Evolutionary conservation across 2,888 invertebrate genomes (phyloP).

Genomic region (Cantharis nigra): DNA sequence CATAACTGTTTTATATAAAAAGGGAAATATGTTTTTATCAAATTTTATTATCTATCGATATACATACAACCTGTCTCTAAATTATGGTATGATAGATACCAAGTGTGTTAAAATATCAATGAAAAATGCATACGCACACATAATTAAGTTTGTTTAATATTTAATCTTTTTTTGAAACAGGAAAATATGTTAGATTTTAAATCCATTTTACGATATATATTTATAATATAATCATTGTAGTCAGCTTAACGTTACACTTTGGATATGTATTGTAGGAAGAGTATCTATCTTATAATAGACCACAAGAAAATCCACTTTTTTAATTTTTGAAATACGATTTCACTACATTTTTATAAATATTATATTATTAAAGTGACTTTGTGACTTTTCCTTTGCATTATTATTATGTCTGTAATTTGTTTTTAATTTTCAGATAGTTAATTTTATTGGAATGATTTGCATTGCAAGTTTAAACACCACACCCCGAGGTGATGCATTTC

Average conservation of each 20-base stretch:
- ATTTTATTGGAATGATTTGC: slow-evolving; percentile 37
- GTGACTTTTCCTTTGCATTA: no score
- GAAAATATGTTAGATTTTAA: no score
- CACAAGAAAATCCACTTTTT: no score
- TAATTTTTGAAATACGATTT: no score
- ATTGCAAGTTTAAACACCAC: slow-evolving; percentile 6
- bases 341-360: no score
- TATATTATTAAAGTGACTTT: no score
- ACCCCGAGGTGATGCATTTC: slow-evolving; percentile 35
- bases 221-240: no score
- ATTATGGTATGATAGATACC: not conserved
- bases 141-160: not conserved
- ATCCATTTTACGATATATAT: no score
- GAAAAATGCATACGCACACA: not conserved
- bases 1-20: not conserved
- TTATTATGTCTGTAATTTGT: not conserved
- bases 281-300: no score
- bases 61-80: not conserved
- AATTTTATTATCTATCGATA: not conserved
- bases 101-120: not conserved
- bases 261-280: no score
- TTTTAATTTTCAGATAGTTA: slow-evolving; percentile 33
- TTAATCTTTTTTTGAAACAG: no score
- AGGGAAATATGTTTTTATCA: not conserved
- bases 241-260: no score